Conservation (phyloP, 2,797 vertebrate genomes). For the Erethizon dorsatum region DNA sequence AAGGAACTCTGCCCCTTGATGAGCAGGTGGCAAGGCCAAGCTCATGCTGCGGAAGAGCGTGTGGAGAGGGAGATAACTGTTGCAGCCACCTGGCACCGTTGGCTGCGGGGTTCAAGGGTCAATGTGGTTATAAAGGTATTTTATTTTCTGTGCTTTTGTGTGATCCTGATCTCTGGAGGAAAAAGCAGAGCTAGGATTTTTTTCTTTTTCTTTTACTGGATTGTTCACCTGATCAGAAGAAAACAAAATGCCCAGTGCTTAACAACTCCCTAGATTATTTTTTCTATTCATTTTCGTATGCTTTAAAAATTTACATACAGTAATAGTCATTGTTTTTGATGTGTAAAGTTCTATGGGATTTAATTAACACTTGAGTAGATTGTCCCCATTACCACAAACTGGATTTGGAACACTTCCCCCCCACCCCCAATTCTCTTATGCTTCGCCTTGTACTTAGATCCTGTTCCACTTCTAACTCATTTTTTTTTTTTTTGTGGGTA, state of each 20-base stretch:
- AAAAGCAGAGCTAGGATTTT: slow-evolving; percentile 32
- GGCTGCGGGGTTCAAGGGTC: neutral
- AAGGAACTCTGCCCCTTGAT: neutral
- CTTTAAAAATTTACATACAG: neutral
- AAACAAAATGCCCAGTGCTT: neutral
- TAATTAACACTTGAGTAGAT: slow-evolving; percentile 35
- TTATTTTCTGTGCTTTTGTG: slow-evolving; percentile 12
- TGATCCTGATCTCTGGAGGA: slow-evolving; percentile 5
- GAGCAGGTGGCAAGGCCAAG: neutral
- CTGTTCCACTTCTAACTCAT: neutral
- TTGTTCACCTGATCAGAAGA: neutral
- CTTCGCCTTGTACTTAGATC: neutral
- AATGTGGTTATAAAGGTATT: neutral
- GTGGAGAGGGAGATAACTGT: neutral
- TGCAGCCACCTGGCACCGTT: neutral
- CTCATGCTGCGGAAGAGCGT: neutral
- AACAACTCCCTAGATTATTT: neutral
- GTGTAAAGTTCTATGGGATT: neutral
- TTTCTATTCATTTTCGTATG: slow-evolving; percentile 20
- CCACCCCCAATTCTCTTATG: neutral
- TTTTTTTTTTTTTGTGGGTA: no score
- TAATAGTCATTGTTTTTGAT: neutral
- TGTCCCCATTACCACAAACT: neutral
- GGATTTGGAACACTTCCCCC: neutral
- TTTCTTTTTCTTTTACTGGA: neutral